Evolutionary conservation across 2,797 vertebrate species (phyloP), one percentile per base, ranked within the genome.

Genomic region (Tinamus major): DNA sequence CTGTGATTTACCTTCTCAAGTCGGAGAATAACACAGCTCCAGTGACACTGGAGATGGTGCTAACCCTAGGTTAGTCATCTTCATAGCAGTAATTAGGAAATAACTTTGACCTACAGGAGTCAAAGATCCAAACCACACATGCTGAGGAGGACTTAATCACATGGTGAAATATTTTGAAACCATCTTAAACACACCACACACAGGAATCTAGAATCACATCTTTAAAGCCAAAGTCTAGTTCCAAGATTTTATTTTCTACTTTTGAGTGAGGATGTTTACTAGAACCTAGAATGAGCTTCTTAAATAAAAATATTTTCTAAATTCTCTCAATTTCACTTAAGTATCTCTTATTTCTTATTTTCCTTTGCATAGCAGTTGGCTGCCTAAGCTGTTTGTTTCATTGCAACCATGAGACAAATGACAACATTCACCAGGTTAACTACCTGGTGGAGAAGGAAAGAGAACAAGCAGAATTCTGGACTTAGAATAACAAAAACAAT

Each of bases 361-460:
- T 80, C 18, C 5, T 68, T 78, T 70, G 15, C 33, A 53, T 9
- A 88, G 62, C 29, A 64, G n/a, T 48, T 77, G 23, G n/a, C 71
- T 85, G 35, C 41, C 24, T 76, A 87, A 90, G 31, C 27, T 48
- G 20, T 48, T 20, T 48, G 20, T 48, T 48, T 82, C 80, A 61
- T 53, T 93, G 44, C 58, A 90, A 67, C 23, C 24, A 70, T 39
- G 35, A 87, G 55, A 91, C 55, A 82, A 94, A 91, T 79, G 27
- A 56, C 44, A 93, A 44, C 24, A 84, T 90, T 42, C 70, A 68
- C 67, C 13, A 24, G 35, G 20, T 85, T 86, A 92, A 96, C 91
- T 91, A 91, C 86, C 79, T 56, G 58, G 7, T 21, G 76, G 42
- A 59, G 37, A 61, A 17, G 18, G 44, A 56, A 82, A 81, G 26